Base-by-base conservation (phyloP, 2,888 invertebrate genomes). In the Cheilosia urbana region DNA sequence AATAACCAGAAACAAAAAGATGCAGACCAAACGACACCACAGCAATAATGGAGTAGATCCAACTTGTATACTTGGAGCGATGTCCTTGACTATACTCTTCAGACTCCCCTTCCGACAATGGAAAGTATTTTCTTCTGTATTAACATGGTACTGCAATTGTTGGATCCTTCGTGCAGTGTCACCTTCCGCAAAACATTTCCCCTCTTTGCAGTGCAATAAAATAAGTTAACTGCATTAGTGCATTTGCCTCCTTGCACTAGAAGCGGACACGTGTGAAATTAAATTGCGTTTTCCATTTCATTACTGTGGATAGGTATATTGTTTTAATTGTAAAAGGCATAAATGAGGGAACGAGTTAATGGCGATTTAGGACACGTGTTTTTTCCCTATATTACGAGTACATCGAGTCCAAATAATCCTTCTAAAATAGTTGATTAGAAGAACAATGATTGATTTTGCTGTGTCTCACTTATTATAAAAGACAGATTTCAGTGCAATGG, bases 261-360 rank as follows among this genome's bases (percentile, higher is more conserved):
- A 81, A 68, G 40, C 34, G 40, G 47, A 68, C 75, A 42, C 62
- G 60, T 62, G 53, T 73, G 53, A 34, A 57, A 9, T 27, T 55
- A 68, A 66, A 73, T 66, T 80, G 62, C 40, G n/a, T 42, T 75
- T 49, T 47, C 55, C 34, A 57, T 75, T 81, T 75, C 68, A 81
- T 75, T 81, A 75, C 21, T 57, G 40, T 42, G 62, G 37, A 47
- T 68, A 30, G 21, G 9, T 34, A 34, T 11, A 34, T 19, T 42
- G 13, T 47, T 63, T 19, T 15, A 13, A 7, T 9, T 11, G 47
- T 19, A 2, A 13, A 5, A 6, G 15, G 34, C 2, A 17, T 0
- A 27, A 24, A 47, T 45, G 27, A 3, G 4, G 1, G 17, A 6
- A 1, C 17, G 19, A 47, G 45, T 47, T 42, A 37, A 21, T 37